Percentiles rank a stretch among this genome's conserved stretches.
Evolutionary conservation across 2,888 invertebrate genomes (phyloP).

Genomic region (Dermolepida albohirtum): DNA sequence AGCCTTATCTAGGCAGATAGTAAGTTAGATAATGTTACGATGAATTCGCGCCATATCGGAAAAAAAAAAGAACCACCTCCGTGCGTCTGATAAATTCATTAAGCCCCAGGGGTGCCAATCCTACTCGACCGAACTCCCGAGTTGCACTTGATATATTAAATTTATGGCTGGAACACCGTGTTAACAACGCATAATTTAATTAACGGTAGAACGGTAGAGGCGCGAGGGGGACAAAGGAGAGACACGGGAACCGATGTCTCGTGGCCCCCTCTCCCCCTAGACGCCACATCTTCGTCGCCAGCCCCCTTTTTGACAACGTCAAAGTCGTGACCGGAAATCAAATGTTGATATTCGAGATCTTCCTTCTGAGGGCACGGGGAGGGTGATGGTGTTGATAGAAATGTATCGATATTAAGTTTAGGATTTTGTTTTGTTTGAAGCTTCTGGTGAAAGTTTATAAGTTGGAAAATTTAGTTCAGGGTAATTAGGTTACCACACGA

Average conservation of each 20-base stretch:
- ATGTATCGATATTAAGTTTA: no score
- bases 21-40: no score
- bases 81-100: constrained; percentile 45
- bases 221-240: background rate
- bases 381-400: no score
- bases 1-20: no score
- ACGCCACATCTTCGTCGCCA: background rate
- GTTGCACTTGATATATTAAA: constrained; percentile 42
- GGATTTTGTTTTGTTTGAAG: no score
- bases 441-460: no score
- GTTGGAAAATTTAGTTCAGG: no score
- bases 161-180: constrained; percentile 40
- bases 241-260: constrained; percentile 1
- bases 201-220: constrained; percentile 21
- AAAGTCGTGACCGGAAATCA: constrained; percentile 33
- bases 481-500: no score
- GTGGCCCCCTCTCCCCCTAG: constrained; percentile 1
- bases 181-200: constrained; percentile 44
- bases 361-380: background rate
- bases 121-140: constrained; percentile 40
- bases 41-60: no score
- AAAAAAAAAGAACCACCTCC: constrained; percentile 18
- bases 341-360: constrained; percentile 28
- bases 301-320: background rate
- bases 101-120: constrained; percentile 43